Percentiles rank a stretch among this genome's conserved stretches.
Evolutionary conservation across 2,797 vertebrate genomes (phyloP).

Genomic region (Malurus leucopterus): DNA sequence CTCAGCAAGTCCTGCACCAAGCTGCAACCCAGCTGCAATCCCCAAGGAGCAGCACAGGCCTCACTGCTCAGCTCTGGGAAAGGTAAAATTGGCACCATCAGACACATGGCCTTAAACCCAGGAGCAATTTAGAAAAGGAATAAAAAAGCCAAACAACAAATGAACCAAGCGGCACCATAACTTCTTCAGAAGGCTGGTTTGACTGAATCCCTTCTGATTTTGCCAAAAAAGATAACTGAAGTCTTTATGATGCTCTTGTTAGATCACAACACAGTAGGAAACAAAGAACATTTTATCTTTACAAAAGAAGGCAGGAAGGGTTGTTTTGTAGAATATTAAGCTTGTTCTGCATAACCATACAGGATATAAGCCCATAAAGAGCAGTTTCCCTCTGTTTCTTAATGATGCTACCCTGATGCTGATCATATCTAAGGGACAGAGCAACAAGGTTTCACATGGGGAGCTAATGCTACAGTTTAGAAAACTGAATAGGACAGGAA

Average conservation of each 20-base stretch:
- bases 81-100: conserved; percentile 33
- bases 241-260: background rate
- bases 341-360: background rate
- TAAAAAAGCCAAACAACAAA: background rate
- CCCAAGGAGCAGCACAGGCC: conserved; percentile 35
- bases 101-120: background rate
- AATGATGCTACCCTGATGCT: background rate
- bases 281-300: conserved; percentile 8
- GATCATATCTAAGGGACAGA: background rate
- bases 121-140: background rate
- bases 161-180: background rate
- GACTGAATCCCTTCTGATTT: background rate
- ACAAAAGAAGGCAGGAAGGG: background rate
- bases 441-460: background rate
- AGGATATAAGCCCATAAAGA: background rate
- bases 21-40: conserved; percentile 35
- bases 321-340: background rate
- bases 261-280: background rate
- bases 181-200: background rate
- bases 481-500: background rate
- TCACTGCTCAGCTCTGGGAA: conserved; percentile 29
- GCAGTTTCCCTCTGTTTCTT: background rate
- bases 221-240: background rate
- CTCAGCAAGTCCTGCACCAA: conserved; percentile 42
- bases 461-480: background rate